These are phyloP conservation scores for Xylota sylvarum DNA, from an alignment of 2,888 invertebrate species.

Conservation along the genomic window DNA sequence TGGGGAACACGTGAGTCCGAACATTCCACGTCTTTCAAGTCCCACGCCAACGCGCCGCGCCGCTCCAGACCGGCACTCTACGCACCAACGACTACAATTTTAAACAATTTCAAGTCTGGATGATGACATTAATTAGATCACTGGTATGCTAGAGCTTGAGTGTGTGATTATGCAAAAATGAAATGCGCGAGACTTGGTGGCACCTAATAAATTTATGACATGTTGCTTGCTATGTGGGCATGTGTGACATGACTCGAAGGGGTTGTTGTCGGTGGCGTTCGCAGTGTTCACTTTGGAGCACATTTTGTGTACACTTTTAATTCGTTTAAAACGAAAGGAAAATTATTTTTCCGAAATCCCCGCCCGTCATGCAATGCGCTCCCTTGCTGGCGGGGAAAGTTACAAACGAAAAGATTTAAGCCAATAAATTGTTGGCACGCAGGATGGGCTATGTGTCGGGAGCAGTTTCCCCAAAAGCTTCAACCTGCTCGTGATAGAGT, in stretches of 20 bases:
- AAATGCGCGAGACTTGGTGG: slow-evolving; percentile 62
- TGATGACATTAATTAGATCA: slow-evolving; percentile 66
- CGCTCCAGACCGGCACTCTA: not conserved
- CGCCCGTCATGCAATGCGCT: slow-evolving; percentile 10
- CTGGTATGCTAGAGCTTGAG: slow-evolving; percentile 21
- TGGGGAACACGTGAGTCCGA: not conserved
- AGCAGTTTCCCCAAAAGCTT: slow-evolving; percentile 31
- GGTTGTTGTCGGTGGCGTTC: not conserved
- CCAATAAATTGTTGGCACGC: slow-evolving; percentile 66
- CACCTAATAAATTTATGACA: slow-evolving; percentile 62
- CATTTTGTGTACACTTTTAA: slow-evolving; percentile 55
- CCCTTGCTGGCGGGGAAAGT: slow-evolving; percentile 20
- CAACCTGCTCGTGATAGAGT: slow-evolving; percentile 34
- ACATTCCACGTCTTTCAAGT: not conserved
- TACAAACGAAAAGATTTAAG: slow-evolving; percentile 65
- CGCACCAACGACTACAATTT: slow-evolving; percentile 20
- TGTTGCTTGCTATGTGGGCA: slow-evolving; percentile 31
- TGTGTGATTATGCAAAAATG: slow-evolving; percentile 55
- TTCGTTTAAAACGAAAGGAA: slow-evolving; percentile 64
- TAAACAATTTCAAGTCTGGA: slow-evolving; percentile 45
- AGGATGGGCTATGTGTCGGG: slow-evolving; percentile 20
- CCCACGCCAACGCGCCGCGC: too few species aligned
- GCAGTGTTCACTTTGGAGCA: not conserved
- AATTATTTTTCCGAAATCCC: slow-evolving; percentile 53
- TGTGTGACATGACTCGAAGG: slow-evolving; percentile 28